phyloP scores from a whole-genome alignment of 2,888 invertebrate species.

The Terebella lapidaria region DNA sequence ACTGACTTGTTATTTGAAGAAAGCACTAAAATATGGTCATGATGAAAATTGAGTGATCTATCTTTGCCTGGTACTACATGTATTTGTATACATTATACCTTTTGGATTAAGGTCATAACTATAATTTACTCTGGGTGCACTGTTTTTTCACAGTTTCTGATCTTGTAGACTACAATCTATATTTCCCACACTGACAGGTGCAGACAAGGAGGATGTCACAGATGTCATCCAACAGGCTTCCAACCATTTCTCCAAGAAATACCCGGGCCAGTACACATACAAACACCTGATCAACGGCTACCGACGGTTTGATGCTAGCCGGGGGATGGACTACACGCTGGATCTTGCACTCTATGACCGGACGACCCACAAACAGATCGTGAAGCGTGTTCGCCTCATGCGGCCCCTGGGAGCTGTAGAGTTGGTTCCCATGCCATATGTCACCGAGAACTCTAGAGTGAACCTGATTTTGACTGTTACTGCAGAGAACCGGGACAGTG shows the following conservation, averaged over 20 bases:
- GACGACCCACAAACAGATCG: conserved; percentile 21
- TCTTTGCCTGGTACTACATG: no score
- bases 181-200: no score
- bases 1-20: no score
- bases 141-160: no score
- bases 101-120: no score
- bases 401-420: conserved; percentile 83
- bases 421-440: conserved; percentile 87
- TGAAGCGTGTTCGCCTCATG: conserved; percentile 68
- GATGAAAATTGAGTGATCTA: no score
- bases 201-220: conserved; percentile 59
- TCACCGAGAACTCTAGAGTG: conserved; percentile 84
- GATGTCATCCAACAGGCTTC: conserved; percentile 60
- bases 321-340: conserved; percentile 79
- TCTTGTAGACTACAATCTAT: no score
- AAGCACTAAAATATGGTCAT: no score
- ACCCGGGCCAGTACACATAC: conserved; percentile 46
- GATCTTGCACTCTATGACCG: conserved; percentile 57
- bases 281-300: conserved; percentile 64
- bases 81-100: no score
- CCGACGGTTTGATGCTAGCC: conserved; percentile 71
- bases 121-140: no score
- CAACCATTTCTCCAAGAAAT: conserved; percentile 34
- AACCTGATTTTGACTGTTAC: conserved; percentile 71
- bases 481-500: conserved; percentile 55